Evolutionary conservation across 2,113 vertebrate genomes (phyloP).

Genomic region (Lanius ludovicianus): DNA sequence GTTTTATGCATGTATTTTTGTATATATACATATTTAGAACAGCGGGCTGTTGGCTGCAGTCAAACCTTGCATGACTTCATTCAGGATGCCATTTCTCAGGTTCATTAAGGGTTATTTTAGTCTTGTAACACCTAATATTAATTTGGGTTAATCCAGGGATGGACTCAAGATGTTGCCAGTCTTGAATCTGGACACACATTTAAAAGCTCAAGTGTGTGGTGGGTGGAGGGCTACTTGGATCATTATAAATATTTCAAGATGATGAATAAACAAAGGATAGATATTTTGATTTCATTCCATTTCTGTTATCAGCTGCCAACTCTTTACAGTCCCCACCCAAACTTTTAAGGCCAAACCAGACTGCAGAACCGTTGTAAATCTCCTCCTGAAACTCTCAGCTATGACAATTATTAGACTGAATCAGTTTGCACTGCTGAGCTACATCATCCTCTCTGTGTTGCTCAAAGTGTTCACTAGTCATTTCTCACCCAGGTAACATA

Average conservation of each 20-base stretch:
- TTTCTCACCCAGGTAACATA: not conserved
- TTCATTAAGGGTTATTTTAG: not conserved
- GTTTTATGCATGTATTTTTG: not conserved
- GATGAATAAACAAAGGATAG: constrained; percentile 37
- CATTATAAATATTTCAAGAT: constrained; percentile 40
- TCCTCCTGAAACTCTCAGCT: not conserved
- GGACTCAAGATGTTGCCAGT: constrained; percentile 18
- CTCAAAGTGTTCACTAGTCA: not conserved
- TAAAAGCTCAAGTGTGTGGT: not conserved
- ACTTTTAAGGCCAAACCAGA: not conserved
- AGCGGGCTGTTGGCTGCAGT: not conserved
- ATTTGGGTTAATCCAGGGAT: constrained; percentile 3
- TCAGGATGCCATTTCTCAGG: not conserved
- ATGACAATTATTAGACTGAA: not conserved
- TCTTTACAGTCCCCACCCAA: constrained; percentile 30
- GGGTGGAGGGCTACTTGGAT: constrained; percentile 32
- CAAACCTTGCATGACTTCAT: not conserved
- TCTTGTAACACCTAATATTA: not conserved
- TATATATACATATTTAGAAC: not conserved
- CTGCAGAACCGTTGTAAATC: not conserved
- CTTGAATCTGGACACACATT: not conserved
- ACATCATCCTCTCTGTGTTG: not conserved
- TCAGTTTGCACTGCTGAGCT: not conserved
- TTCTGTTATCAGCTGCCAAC: constrained; percentile 51
- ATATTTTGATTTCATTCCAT: constrained; percentile 37